Conservation (phyloP, 1,140 invertebrate species). For the Babylonia areolata region DNA sequence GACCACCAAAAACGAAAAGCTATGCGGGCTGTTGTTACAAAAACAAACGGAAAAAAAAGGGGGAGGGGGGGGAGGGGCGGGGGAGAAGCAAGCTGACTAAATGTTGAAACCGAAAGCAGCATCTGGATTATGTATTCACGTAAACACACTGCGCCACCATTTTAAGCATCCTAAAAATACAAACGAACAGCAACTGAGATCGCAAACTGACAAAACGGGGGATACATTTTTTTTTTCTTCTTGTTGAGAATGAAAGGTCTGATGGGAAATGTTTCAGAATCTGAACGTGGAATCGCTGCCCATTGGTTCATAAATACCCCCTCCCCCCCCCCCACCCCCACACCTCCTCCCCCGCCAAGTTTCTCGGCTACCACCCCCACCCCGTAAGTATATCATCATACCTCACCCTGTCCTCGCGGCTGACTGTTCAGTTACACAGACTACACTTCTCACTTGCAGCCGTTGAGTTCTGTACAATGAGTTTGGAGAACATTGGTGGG, state of each 20-base stretch:
- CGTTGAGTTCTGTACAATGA: no score
- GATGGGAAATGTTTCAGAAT: not conserved
- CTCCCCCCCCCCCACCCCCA: not conserved
- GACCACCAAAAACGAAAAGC: not conserved
- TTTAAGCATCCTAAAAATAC: conserved; percentile 4
- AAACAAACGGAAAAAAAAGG: no score
- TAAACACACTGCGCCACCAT: not conserved
- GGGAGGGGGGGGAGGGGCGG: no score
- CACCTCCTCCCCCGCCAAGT: not conserved
- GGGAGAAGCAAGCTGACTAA: conserved; percentile 17
- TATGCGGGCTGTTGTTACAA: no score
- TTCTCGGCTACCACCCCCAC: not conserved
- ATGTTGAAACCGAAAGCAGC: not conserved
- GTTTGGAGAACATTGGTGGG: no score
- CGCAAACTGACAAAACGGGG: not conserved
- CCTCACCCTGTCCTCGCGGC: no score
- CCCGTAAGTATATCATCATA: no score
- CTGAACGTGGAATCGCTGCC: not conserved
- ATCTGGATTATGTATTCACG: not conserved
- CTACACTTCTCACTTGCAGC: no score
- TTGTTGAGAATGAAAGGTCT: not conserved
- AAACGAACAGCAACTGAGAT: not conserved
- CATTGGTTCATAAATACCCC: not conserved
- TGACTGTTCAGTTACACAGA: no score
- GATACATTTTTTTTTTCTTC: no score